Conservation (phyloP, 2,888 invertebrate genomes). For the Caenorhabditis angaria region DNA sequence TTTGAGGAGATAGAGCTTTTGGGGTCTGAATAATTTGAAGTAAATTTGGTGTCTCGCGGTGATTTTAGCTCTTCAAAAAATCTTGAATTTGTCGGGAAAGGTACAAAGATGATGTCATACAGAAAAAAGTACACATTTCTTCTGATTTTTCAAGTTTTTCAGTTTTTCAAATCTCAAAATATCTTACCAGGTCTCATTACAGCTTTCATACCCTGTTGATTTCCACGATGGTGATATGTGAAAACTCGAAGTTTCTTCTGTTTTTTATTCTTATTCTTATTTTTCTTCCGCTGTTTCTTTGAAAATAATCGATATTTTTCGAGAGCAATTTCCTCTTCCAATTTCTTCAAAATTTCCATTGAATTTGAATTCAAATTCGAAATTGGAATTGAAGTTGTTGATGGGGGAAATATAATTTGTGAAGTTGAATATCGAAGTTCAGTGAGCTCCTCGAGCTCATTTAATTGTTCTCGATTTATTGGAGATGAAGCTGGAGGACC, state of each 20-base stretch:
- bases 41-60: too few species aligned
- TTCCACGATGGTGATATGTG: conserved; percentile 12
- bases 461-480: conserved; percentile 14
- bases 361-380: not conserved
- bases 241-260: conserved; percentile 19
- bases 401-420: conserved; percentile 9
- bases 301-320: conserved; percentile 31
- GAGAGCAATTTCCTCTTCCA: conserved; percentile 31
- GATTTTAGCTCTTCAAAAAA: too few species aligned
- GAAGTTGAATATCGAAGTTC: conserved; percentile 21
- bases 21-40: not conserved
- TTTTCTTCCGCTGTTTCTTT: conserved; percentile 15
- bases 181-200: not conserved
- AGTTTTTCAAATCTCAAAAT: conserved; percentile 8
- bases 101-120: not conserved
- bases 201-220: not conserved
- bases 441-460: conserved; percentile 1
- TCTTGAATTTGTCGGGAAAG: not conserved
- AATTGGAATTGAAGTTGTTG: conserved; percentile 9
- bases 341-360: conserved; percentile 15
- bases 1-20: not conserved
- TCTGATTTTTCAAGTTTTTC: not conserved
- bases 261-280: conserved; percentile 13
- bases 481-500: conserved; percentile 26
- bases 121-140: not conserved